These are phyloP conservation scores for Icerya purchasi DNA, from an alignment of 2,888 invertebrate genomes.

Conservation along the genomic window DNA sequence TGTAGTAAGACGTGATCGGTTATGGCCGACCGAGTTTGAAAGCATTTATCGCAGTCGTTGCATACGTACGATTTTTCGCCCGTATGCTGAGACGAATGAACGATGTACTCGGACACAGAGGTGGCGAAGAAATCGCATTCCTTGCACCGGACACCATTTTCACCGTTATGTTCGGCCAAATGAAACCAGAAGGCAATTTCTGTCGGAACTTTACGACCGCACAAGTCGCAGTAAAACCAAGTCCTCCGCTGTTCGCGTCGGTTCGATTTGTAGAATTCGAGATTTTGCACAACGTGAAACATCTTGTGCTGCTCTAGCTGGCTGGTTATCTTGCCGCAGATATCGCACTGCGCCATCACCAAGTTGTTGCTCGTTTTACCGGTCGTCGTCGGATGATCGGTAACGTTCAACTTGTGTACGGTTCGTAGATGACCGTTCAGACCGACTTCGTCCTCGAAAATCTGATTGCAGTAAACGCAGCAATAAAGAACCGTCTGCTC, in stretches of 20 bases:
- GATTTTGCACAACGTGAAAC: conserved; percentile 6
- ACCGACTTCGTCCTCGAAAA: neutral
- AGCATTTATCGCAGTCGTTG: conserved; percentile 11
- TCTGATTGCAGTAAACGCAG: neutral
- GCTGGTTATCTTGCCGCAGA: conserved; percentile 10
- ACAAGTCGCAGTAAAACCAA: conserved; percentile 9
- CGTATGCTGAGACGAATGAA: conserved; percentile 8
- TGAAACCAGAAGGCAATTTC: conserved; percentile 8
- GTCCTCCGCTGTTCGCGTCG: conserved; percentile 3
- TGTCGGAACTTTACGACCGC: conserved; percentile 9
- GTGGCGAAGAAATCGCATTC: conserved; percentile 8
- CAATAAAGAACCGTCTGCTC: neutral
- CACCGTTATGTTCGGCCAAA: conserved; percentile 8
- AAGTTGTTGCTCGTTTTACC: neutral
- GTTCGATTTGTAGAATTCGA: conserved; percentile 5
- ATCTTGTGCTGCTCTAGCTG: conserved; percentile 10
- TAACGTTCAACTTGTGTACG: neutral
- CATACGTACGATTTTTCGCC: conserved; percentile 11
- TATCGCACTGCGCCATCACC: conserved; percentile 5
- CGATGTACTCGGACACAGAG: conserved; percentile 5
- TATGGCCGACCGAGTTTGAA: conserved; percentile 9
- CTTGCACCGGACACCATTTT: conserved; percentile 2
- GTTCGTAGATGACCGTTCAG: neutral
- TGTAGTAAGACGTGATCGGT: conserved; percentile 11
- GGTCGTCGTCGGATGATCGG: neutral